These are phyloP conservation scores for Lasioglossum baleicum DNA, from an alignment of 1,140 invertebrate genomes.

Conservation along the genomic window DNA sequence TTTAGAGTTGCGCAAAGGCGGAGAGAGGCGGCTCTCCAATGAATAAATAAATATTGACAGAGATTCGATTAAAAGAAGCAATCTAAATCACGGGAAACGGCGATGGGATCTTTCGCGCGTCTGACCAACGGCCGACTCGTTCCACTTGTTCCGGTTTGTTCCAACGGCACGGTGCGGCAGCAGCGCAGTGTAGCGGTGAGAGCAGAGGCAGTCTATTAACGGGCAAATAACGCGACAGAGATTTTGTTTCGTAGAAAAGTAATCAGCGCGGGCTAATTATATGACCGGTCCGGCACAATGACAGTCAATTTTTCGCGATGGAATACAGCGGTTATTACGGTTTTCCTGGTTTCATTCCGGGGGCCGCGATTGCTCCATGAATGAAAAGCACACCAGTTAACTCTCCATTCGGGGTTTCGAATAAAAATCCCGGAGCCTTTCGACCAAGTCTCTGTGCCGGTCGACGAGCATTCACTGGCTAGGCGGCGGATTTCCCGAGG, in stretches of 20 bases:
- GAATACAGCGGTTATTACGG: background rate
- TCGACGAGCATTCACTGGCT: background rate
- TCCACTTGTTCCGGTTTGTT: constrained; percentile 1
- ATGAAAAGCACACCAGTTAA: constrained; percentile 25
- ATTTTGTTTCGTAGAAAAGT: background rate
- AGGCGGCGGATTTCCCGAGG: background rate
- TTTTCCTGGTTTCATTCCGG: background rate
- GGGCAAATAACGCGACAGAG: background rate
- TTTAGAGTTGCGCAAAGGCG: no score
- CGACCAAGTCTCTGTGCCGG: background rate
- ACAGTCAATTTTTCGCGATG: constrained; percentile 7
- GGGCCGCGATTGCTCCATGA: background rate
- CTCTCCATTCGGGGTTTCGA: constrained; percentile 9
- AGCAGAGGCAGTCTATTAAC: no score
- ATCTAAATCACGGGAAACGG: no score
- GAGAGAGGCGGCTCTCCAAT: no score
- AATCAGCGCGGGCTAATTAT: background rate
- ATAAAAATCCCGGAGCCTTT: background rate
- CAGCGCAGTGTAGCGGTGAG: no score
- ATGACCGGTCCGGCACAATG: background rate
- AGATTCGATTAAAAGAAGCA: no score
- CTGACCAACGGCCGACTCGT: background rate
- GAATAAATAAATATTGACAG: no score
- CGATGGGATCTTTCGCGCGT: background rate
- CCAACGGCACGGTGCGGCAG: no score